phyloP scores from a whole-genome alignment of 2,888 invertebrate species.

The Cataglyphis albicans region DNA sequence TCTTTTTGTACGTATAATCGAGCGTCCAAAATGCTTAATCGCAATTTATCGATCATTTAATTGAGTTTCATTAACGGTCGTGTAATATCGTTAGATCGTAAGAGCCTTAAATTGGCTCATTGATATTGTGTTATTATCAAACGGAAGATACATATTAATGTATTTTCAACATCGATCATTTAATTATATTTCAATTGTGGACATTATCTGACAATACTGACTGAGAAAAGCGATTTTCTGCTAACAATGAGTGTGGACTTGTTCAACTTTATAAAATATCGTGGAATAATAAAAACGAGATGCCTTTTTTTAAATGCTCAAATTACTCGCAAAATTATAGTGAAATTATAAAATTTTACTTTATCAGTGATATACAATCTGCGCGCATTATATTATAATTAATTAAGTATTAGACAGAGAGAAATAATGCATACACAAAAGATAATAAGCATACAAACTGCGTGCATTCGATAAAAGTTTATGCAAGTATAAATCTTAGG shows the following conservation, averaged over 20 bases:
- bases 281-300: background rate
- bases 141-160: constrained; percentile 1
- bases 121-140: constrained; percentile 29
- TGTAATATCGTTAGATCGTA: constrained; percentile 52
- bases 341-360: background rate
- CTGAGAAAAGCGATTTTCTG: background rate
- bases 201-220: background rate
- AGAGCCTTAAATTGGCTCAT: constrained; percentile 53
- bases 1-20: background rate
- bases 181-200: background rate
- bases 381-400: background rate
- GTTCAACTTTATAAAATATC: background rate
- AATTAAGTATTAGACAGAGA: constrained; percentile 3
- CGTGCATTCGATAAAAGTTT: background rate
- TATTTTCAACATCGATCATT: background rate
- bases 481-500: background rate
- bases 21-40: constrained; percentile 21
- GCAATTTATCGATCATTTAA: constrained; percentile 39
- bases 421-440: background rate
- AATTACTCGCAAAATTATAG: background rate
- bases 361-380: background rate
- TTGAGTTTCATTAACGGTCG: constrained; percentile 40
- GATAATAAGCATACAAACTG: background rate
- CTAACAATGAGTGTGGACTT: background rate
- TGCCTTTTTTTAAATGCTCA: background rate